Evolutionary conservation across 2,888 invertebrate genomes (phyloP).

Genomic region (Plebejus melissa): DNA sequence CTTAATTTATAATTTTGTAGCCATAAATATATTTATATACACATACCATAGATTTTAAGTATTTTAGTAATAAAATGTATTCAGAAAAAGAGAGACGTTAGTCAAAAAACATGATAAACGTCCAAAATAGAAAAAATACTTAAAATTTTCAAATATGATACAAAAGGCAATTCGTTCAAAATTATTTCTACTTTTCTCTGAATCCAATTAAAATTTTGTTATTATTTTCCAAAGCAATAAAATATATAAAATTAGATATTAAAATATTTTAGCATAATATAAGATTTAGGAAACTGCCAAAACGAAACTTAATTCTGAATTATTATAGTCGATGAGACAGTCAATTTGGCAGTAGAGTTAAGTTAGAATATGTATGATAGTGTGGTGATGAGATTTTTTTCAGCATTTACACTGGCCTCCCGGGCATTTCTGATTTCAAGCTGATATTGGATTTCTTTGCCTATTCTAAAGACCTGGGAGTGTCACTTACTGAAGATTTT

Average conservation of each 20-base stretch:
- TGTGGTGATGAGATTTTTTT: constrained; percentile 54
- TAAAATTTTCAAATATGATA: neutral
- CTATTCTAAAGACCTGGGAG: constrained; percentile 34
- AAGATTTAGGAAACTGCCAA: constrained; percentile 67
- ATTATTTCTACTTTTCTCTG: constrained; percentile 59
- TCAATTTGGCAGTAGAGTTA: constrained; percentile 61
- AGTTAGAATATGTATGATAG: constrained; percentile 32
- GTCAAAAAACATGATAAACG: neutral
- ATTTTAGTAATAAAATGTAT: constrained; percentile 74
- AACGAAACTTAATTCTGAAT: constrained; percentile 46
- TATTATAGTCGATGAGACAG: constrained; percentile 43
- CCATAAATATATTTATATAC: constrained; percentile 77
- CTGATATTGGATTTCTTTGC: neutral
- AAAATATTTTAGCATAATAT: constrained; percentile 53
- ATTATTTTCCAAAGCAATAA: constrained; percentile 75
- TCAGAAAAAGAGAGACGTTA: constrained; percentile 43
- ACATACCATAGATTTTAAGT: constrained; percentile 75
- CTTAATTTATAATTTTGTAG: constrained; percentile 73
- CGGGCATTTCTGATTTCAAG: constrained; percentile 31
- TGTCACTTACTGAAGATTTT: constrained; percentile 39
- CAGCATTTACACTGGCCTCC: constrained; percentile 59
- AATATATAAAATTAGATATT: constrained; percentile 52
- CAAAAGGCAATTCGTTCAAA: neutral
- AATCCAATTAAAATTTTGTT: constrained; percentile 51
- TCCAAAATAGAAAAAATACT: constrained; percentile 1